phyloP scores from a whole-genome alignment of 2,888 invertebrate genomes.

The Acronicta alni region DNA sequence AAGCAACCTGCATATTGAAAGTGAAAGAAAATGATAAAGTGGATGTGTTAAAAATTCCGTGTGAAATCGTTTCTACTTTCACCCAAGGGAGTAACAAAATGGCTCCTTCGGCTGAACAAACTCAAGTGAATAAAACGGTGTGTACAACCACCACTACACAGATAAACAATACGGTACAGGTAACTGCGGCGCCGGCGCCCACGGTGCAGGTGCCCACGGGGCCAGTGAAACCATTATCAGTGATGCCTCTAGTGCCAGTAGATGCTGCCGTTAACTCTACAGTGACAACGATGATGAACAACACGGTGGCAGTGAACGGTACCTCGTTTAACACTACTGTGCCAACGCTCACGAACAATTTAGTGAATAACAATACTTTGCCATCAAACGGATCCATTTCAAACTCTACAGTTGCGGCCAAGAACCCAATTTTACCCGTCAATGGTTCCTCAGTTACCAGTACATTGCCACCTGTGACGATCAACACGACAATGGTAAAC shows the following conservation, averaged over 20 bases:
- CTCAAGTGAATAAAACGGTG: conserved; percentile 65
- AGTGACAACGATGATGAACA: conserved; percentile 3
- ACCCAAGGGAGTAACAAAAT: conserved; percentile 70
- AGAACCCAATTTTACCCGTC: conserved; percentile 42
- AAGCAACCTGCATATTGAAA: conserved; percentile 75
- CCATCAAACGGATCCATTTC: conserved; percentile 47
- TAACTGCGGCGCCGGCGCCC: conserved; percentile 12
- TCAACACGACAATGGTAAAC: conserved; percentile 57
- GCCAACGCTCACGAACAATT: background rate
- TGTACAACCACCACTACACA: conserved; percentile 71
- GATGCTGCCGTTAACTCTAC: conserved; percentile 23
- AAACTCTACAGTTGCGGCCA: conserved; percentile 22
- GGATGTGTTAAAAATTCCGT: conserved; percentile 77
- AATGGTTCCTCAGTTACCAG: conserved; percentile 23
- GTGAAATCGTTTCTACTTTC: conserved; percentile 85
- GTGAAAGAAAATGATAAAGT: conserved; percentile 72
- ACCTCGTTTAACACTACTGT: background rate
- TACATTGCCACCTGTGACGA: conserved; percentile 39
- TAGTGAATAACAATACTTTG: background rate
- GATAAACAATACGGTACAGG: conserved; percentile 55
- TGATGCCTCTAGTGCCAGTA: conserved; percentile 14
- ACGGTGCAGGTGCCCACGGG: conserved; percentile 11
- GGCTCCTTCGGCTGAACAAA: conserved; percentile 51
- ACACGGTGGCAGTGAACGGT: conserved; percentile 1
- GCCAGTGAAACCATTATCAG: conserved; percentile 5